Conservation (phyloP, 1,140 invertebrate species). For the Bactericera cockerelli region DNA sequence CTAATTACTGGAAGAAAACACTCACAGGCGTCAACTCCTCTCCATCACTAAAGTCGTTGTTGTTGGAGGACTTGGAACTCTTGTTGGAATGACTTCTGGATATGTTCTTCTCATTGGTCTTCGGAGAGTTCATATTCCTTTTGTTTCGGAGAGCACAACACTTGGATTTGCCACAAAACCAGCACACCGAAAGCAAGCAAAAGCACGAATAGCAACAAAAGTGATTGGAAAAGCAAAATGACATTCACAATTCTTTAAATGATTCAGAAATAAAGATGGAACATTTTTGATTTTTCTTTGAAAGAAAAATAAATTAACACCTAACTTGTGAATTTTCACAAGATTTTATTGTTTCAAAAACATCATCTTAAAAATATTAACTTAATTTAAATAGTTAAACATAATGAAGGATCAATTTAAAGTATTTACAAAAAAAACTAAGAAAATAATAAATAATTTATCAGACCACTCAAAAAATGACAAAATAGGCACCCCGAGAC, state of each 20-base stretch:
- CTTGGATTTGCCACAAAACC: background rate
- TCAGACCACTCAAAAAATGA: no score
- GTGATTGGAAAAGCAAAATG: background rate
- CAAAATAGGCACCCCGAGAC: no score
- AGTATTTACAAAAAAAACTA: no score
- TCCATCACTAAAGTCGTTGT: constrained; percentile 6
- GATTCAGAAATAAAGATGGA: no score
- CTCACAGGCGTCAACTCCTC: constrained; percentile 1
- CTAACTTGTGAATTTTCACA: no score
- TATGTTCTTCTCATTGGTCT: background rate
- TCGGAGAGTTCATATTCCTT: background rate
- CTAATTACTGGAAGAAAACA: background rate
- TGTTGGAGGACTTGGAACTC: background rate
- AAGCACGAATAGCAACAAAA: constrained; percentile 7
- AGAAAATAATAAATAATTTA: no score
- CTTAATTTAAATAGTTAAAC: no score
- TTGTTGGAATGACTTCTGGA: constrained; percentile 4
- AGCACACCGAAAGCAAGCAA: background rate
- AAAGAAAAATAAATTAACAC: no score
- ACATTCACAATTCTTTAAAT: background rate
- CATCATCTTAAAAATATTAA: no score
- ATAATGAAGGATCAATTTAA: no score
- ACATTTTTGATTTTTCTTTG: no score
- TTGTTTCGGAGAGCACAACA: background rate
- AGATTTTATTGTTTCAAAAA: no score